Base-by-base conservation (phyloP, 30 jellyfish, hydroid and myxozoan genomes). In the Rhopilema esculentum region DNA sequence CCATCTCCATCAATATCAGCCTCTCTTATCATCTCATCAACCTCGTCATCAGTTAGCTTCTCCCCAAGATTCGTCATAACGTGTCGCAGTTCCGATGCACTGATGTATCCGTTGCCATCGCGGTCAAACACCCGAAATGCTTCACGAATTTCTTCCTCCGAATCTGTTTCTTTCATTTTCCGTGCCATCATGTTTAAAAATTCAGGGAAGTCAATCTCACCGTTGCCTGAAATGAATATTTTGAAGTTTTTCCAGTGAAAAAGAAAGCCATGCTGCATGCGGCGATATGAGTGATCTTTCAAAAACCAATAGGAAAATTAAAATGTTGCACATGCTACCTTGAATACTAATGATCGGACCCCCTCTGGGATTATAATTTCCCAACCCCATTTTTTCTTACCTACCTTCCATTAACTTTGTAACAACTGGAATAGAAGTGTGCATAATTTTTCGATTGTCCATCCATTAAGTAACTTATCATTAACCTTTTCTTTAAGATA, bases 1-100 rank as follows among this genome's bases (percentile, higher is more conserved):
- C 98, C 98, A 78, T 93, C 98, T 16, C 96, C 98, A 89, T 93
- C 98, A 8, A 93, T 89, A 72, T 93, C 98, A 0, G 98, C 98
- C 74, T 93, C 98, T 31, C 93, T 69, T 1, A 93, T 88, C 98
- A 93, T 93, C 61, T 93, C 98, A 70, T 93, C 97, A 9, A 93
- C 97, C 79, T 93, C 97, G 64, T 93, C 98, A 84, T 93, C 97
- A 27, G 96, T 89, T 48, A 93, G 75, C 69, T 93, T 89, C 83
- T 93, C 98, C 0, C 98, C 98, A 19, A 93, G 88, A 53, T 93
- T 93, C 8, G 96, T 85, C 98, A 93, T 93, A 23, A 93, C 96
- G 79, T 93, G 96, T 49, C 96, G 80, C 79, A 93, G 82, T 51
- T 93, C 98, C 27, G 89, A 88, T 0, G 98, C 97, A 83, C 96